Evolutionary conservation across 2,888 invertebrate species (phyloP), one percentile per base, ranked within the genome.

Genomic region (Aspidiotus destructor): DNA sequence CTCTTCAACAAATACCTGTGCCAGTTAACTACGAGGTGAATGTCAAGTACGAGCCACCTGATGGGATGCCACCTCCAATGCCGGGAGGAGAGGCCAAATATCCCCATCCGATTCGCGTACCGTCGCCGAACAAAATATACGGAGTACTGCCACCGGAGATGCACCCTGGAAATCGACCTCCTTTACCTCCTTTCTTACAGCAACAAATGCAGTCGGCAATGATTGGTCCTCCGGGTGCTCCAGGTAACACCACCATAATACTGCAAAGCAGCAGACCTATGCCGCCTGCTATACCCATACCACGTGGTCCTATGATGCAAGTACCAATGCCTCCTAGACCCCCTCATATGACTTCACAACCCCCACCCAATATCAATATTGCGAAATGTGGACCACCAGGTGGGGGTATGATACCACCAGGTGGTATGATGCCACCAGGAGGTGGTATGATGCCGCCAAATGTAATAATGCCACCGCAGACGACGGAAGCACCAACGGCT

Each of bases 281-380:
- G 61, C 52, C 76, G 8, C 74, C 40, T 17, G 57, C 55, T 2
- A 64, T 64, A 52, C 63, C 28, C 7, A 53, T 64, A 75, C 28
- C 28, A 28, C 77, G 5, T 74, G 77, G 61, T 76, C 76, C 68
- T 8, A 28, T 28, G 28, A 28, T 28, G 28, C 44, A 60, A 0
- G 55, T 71, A 75, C 13, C 72, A 71, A 79, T 79, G 13, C 78
- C 77, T 1, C 79, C 73, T 41, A 74, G 73, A 15, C 70, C 73
- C n/a, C 70, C 78, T 2, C 71, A 73, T 8, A 76, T 78, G 10
- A 75, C 77, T 41, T 77, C 77, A 41, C 79, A 79, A 62, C 79
- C 79, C 54, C 76, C 76, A 7, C 70, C 75, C 6, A 69, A 64
- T 11, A 62, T 52, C 48, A 62, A 64, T 41, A 58, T 69, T 16